Base-by-base conservation (phyloP, 2,113 vertebrate species). In the Gulo gulo region DNA sequence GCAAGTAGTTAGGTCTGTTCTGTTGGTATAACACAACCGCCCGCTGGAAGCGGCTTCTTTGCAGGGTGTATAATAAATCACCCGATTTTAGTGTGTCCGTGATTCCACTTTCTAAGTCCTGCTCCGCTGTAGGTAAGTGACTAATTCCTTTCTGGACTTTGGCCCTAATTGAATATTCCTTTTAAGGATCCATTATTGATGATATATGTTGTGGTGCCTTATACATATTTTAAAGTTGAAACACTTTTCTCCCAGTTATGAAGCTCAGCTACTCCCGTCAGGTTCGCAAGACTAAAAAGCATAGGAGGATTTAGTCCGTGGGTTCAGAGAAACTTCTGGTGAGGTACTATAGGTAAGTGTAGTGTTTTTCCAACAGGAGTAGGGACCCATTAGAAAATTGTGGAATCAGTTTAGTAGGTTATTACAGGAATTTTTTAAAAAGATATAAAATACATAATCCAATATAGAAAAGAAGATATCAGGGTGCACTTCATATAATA, bases 81-180 rank as follows among this genome's bases (percentile, higher is more conserved):
- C 87, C 85, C 85, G 81, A 65, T 80, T 91, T 93, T 89, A 93
- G 87, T 87, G 36, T 80, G n/a, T 82, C 79, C 45, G 39, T 34
- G 23, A 47, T 83, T 97, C 88, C 87, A 31, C 94, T 95, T 92
- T 94, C 0, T 93, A 94, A 93, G 88, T 96, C 47, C 52, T 63
- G 79, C 76, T 81, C 78, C 52, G 63, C 95, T 36, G 15, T 73
- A 95, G 97, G 97, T 98, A 95, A 98, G 97, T 97, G 94, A 84
- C 67, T 79, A 8, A 93, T 87, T 93, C 88, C 88, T 16, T 94
- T 89, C 88, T 87, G 92, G 94, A 92, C 73, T 71, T 83, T 24
- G 92, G 93, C 94, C 95, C 79, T 81, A 36, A 96, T 2, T 74
- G 79, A 92, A 31, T 89, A 63, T 36, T 52, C 36, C 45, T 52